Base-by-base conservation (phyloP, 2,113 vertebrate species). In the Eubucco bourcierii region DNA sequence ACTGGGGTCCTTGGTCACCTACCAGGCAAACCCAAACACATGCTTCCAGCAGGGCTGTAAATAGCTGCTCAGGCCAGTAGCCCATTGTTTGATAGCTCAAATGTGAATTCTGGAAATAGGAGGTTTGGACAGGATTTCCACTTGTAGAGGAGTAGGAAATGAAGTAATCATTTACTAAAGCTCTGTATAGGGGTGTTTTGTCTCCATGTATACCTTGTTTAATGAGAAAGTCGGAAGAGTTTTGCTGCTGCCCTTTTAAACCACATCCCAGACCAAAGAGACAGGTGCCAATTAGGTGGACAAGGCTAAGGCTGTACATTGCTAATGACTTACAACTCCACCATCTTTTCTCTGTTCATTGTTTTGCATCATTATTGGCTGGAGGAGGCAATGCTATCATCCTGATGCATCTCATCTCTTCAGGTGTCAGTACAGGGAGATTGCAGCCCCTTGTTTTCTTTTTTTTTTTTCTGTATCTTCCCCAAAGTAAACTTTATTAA, bases 71-170 rank as follows among this genome's bases (percentile, higher is more conserved):
- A 90, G 77, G 90, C 96, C 95, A 81, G 95, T 92, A 91, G 61
- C 77, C 52, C n/a, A 91, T 97, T 97, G 97, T 97, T 96, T 86
- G 53, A 58, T 87, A 74, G 25, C 59, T 94, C 82, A 76, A 82
- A 52, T 71, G 71, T 65, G 75, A 90, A 83, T 95, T 78, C 94
- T 96, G 86, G 75, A 68, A 96, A 95, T 93, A 95, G 97, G 94
- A 88, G 94, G 79, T 86, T 88, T 44, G 87, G 87, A 84, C 96
- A 93, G 97, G 94, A 96, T 95, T 97, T 97, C 97, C 94, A 96
- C 92, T 96, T 96, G 93, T 90, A 97, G 95, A 93, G 92, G 80
- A 87, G 73, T 28, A 95, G 97, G 97, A 97, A 97, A 96, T 98
- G 96, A 98, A 97, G 95, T 98, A 87, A 98, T 98, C 93, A 80